Conservation (phyloP, 2,113 vertebrate species). For the Ornithorhynchus anatinus region DNA sequence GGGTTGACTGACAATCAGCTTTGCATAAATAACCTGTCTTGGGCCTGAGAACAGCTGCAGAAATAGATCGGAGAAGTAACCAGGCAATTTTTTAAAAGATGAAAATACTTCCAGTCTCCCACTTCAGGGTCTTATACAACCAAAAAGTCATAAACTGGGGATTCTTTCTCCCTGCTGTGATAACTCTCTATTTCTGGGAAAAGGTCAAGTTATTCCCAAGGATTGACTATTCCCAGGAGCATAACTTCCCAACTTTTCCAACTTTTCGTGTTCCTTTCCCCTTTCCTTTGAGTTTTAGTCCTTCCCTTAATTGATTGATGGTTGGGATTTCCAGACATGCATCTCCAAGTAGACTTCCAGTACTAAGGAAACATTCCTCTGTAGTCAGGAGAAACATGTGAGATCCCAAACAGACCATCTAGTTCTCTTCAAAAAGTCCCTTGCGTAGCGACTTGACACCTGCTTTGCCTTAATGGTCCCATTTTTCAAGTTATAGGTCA, state of each 20-base stretch:
- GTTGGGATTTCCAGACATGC: background rate
- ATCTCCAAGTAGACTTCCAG: background rate
- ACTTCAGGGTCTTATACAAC: conserved; percentile 41
- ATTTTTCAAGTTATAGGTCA: background rate
- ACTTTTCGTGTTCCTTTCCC: background rate
- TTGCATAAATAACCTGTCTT: conserved; percentile 54
- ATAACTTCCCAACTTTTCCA: too few species aligned
- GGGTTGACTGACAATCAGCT: conserved; percentile 46
- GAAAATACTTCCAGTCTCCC: conserved; percentile 35
- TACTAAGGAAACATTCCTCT: background rate
- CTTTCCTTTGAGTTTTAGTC: background rate
- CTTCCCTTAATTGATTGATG: background rate
- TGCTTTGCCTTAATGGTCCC: background rate
- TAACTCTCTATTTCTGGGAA: conserved; percentile 31
- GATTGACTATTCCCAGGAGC: too few species aligned
- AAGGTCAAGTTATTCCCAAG: background rate
- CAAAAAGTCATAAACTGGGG: conserved; percentile 21
- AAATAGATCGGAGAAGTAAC: conserved; percentile 44
- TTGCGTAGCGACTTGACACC: background rate
- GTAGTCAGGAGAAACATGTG: background rate
- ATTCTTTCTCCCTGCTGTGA: conserved; percentile 34
- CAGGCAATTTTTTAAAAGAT: conserved; percentile 23
- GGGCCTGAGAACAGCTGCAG: conserved; percentile 28
- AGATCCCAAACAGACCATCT: background rate
- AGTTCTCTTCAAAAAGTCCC: background rate